Base-by-base conservation (phyloP, 1,140 invertebrate genomes). In the Aphidius ervi region DNA sequence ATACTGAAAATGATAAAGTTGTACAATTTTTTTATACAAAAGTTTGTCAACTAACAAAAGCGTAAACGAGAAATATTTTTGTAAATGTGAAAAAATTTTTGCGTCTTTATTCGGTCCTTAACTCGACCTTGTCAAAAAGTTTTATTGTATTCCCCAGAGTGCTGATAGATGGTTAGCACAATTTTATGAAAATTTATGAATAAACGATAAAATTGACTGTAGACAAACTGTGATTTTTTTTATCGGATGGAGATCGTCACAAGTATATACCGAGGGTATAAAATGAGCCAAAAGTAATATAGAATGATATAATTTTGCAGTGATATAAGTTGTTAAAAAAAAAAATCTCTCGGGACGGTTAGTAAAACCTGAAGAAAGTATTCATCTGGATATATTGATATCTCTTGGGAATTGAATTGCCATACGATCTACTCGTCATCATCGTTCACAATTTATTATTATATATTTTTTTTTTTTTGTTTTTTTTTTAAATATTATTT, bases 321-420 rank as follows among this genome's bases (percentile, higher is more conserved):
- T 23, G 49, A 49, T 49, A 23, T 49, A 5, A 10, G 49, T 9
- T 9, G 1, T 3, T 8, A 39, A 16, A 40, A n/a, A 39, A 40
- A 20, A 8, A 23, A 6, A 46, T 40, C 40, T 40, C 6, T 42
- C 16, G 9, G 46, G 46, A 58, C 46, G 10, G 41, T 10, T 46
- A 39, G 39, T 58, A 6, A 5, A 52, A 54, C n/a, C 40, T 39
- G 4, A 10, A 54, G 52, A 6, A 54, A 54, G 39, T 37, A 54
- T 54, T 54, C 23, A 9, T 10, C 10, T 54, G 52, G 52, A 54
- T 54, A 54, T 31, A 3, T 31, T 54, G 52, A 54, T 54, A 37
- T 54, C 59, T 39, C 40, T 31, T 23, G 53, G 54, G 53, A 56
- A 61, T 61, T 56, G 59, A 42, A 61, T 61, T 56, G 46, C 53